Base-by-base conservation (phyloP, 2,113 vertebrate genomes). In the Pelusios castaneus region DNA sequence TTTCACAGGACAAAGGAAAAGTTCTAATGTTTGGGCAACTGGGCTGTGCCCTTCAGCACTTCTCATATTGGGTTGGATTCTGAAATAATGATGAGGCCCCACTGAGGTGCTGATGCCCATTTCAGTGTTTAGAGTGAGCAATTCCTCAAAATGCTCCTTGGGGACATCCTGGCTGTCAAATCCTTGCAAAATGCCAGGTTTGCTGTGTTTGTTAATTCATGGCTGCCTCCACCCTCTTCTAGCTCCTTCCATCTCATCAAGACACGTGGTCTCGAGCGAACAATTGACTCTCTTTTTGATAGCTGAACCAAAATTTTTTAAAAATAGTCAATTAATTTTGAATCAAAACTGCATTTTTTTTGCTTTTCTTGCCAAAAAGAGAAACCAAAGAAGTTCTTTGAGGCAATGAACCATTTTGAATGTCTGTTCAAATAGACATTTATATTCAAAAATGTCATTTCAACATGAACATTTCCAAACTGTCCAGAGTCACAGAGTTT, bases 111-210 rank as follows among this genome's bases (percentile, higher is more conserved):
- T 49, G 38, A 58, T 76, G 10, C 19, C 52, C 73, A 13, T 54
- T 89, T 12, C 73, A 54, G 10, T 82, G 55, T 49, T 54, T 41
- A 90, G 98, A 99, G 88, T 98, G 98, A 98, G 77, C 98, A 98
- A 95, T 98, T 98, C 89, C 97, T 98, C 88, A 98, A 96, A 73
- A 83, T 98, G 49, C 97, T 98, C 34, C 97, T 98, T 70, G 96
- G 98, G 92, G 97, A 97, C 60, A 98, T 98, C 83, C 97, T 99
- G 56, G 94, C 97, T 83, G 92, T 96, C 22, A 97, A 98, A 80
- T 98, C 98, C 7, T 96, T 98, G 82, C 97, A 98, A 41, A 98
- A 98, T 94, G 97, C 98, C 92, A 97, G 98, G 98, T 98, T 92
- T 31, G 41, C 81, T 38, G 24, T 60, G 58, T 54, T 70, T 25